Percentiles rank a stretch among this genome's conserved stretches.
phyloP scores from a whole-genome alignment of 1,140 invertebrate genomes.

The Cherax destructor region DNA sequence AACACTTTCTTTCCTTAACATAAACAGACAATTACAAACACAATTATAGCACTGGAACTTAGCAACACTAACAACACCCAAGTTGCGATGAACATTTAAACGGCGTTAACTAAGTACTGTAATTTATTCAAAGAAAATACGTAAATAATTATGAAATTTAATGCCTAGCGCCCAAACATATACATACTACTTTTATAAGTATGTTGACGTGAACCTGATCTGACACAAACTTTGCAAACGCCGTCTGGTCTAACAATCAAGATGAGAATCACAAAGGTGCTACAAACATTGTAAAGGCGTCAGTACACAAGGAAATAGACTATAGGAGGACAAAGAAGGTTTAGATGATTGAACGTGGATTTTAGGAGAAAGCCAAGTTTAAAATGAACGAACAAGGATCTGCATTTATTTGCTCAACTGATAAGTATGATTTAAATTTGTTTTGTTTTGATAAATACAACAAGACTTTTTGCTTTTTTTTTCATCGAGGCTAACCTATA shows the following conservation, averaged over 20 bases:
- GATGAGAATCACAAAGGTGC: conserved; percentile 37
- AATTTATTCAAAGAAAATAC: background rate
- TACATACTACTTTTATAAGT: no score
- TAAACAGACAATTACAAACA: conserved; percentile 31
- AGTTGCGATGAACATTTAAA: conserved; percentile 42
- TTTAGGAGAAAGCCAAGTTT: conserved; percentile 30
- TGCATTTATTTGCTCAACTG: background rate
- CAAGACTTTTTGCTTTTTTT: background rate
- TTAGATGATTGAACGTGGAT: conserved; percentile 32
- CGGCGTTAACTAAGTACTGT: conserved; percentile 50
- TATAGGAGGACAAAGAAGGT: conserved; percentile 41
- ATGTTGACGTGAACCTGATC: background rate
- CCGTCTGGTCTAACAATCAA: conserved; percentile 22
- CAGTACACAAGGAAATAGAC: conserved; percentile 26
- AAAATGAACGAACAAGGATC: background rate
- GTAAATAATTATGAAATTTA: background rate
- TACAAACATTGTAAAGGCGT: conserved; percentile 28
- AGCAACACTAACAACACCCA: conserved; percentile 42
- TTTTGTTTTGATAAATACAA: background rate
- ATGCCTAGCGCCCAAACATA: background rate
- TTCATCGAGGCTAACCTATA: background rate
- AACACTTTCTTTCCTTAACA: conserved; percentile 12
- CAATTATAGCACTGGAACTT: conserved; percentile 48
- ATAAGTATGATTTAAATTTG: background rate
- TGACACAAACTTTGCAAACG: conserved; percentile 61